Conservation (phyloP, 2,888 invertebrate species). For the Spialia ferax region DNA sequence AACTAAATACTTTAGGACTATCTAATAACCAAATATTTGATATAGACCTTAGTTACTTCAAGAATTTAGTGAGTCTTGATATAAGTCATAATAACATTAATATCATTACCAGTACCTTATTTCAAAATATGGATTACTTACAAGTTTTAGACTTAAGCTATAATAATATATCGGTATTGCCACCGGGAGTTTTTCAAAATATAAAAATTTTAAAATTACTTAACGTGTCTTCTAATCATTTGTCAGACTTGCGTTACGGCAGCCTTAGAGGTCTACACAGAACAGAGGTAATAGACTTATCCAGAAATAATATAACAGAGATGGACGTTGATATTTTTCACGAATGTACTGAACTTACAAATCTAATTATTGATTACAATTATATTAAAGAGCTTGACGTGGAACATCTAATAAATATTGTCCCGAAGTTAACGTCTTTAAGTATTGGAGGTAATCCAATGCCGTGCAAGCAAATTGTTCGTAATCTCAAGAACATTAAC, state of each 20-base stretch:
- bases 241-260: constrained; percentile 67
- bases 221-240: constrained; percentile 68
- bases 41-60: constrained; percentile 65
- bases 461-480: constrained; percentile 71
- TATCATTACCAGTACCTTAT: constrained; percentile 58
- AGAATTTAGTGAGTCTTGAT: constrained; percentile 61
- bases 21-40: constrained; percentile 61
- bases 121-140: constrained; percentile 60
- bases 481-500: constrained; percentile 58
- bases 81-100: constrained; percentile 63
- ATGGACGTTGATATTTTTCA: constrained; percentile 74
- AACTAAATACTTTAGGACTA: constrained; percentile 62
- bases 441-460: constrained; percentile 78
- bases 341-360: constrained; percentile 68
- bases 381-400: constrained; percentile 67
- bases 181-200: constrained; percentile 71
- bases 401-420: constrained; percentile 59
- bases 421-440: constrained; percentile 62
- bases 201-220: constrained; percentile 66
- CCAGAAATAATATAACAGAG: constrained; percentile 63
- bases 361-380: constrained; percentile 73
- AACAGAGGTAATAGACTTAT: constrained; percentile 69
- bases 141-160: constrained; percentile 67
- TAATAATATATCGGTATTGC: constrained; percentile 62
- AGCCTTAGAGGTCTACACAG: constrained; percentile 69